phyloP scores from a whole-genome alignment of 2,797 vertebrate genomes.

The Synanceia verrucosa region DNA sequence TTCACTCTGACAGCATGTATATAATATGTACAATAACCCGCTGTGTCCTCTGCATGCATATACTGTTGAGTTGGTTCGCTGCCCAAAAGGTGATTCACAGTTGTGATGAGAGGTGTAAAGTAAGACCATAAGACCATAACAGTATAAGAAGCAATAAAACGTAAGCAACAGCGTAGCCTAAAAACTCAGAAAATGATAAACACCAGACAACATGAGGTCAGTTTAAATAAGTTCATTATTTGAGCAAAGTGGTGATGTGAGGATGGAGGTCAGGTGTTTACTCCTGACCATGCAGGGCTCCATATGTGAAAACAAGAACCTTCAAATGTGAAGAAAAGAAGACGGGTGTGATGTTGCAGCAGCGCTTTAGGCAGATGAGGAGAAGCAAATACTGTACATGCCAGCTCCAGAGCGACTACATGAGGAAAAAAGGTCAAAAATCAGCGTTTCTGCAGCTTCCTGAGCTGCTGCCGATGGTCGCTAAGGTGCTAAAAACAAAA shows the following conservation, averaged over 20 bases:
- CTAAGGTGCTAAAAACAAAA: constrained; percentile 6
- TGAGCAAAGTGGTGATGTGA: not conserved
- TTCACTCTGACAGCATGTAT: not conserved
- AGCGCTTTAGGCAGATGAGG: no score
- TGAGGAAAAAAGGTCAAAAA: not conserved
- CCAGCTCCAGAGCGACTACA: not conserved
- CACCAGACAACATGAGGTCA: not conserved
- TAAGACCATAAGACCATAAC: not conserved
- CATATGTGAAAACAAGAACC: no score
- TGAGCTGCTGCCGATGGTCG: not conserved
- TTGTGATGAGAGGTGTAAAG: not conserved
- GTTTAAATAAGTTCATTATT: no score
- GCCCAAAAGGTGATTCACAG: not conserved
- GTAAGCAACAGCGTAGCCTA: not conserved
- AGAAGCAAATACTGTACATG: not conserved
- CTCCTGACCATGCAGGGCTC: no score
- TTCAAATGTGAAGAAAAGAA: not conserved
- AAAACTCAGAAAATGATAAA: not conserved
- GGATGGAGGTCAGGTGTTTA: no score
- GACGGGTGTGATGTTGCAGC: no score
- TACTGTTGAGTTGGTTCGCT: not conserved
- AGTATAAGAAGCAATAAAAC: not conserved
- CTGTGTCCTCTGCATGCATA: not conserved
- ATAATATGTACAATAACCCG: not conserved
- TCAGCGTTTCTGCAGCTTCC: not conserved